Percentiles rank a stretch among this genome's conserved stretches.
Conservation (phyloP, 2,113 vertebrate genomes). For the Nesoenas mayeri region DNA sequence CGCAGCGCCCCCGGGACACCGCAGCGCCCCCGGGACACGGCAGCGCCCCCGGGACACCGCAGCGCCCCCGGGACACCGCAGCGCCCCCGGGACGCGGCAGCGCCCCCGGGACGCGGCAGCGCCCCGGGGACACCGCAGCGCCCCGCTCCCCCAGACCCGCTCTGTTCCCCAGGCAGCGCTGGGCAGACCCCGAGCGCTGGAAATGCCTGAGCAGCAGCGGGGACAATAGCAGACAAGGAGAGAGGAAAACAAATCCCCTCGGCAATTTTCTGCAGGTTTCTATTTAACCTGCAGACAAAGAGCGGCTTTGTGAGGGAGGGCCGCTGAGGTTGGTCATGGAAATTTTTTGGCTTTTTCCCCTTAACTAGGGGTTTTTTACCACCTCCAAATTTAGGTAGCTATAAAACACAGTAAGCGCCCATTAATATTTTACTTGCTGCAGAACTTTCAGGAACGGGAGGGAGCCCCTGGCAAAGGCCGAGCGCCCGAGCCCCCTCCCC, state of each 20-base stretch:
- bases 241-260: constrained; percentile 5
- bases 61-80: neutral
- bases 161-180: neutral
- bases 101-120: too few species aligned
- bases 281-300: constrained; percentile 67
- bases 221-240: constrained; percentile 30
- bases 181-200: neutral
- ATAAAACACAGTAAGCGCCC: neutral
- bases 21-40: too few species aligned
- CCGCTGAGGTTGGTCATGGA: neutral
- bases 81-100: neutral
- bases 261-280: constrained; percentile 60
- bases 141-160: neutral
- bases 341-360: constrained; percentile 40
- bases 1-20: neutral
- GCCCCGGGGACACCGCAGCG: too few species aligned
- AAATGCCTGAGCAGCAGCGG: neutral
- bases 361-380: neutral
- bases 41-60: too few species aligned
- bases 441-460: neutral
- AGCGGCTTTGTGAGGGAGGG: constrained; percentile 44
- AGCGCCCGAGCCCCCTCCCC: neutral
- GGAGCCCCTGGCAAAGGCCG: neutral
- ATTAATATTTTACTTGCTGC: constrained; percentile 22
- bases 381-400: constrained; percentile 53